These are phyloP conservation scores for Corythucha ciliata DNA, from an alignment of 2,888 invertebrate species.

Conservation along the genomic window DNA sequence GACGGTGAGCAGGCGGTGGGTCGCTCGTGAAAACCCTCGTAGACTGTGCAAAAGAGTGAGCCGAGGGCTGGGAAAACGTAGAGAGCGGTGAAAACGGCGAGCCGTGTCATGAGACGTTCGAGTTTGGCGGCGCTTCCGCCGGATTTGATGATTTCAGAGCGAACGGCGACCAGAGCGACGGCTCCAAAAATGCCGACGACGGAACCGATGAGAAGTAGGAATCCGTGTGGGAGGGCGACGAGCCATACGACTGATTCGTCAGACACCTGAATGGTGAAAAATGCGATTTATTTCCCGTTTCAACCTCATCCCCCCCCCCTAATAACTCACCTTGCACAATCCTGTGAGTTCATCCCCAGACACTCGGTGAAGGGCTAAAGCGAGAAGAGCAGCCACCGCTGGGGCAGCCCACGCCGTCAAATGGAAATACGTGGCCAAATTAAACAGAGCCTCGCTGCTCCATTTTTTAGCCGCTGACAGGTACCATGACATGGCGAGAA, in stretches of 20 bases:
- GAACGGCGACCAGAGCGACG: conserved; percentile 64
- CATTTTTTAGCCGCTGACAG: conserved; percentile 84
- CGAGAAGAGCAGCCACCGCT: conserved; percentile 72
- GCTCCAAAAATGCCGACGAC: conserved; percentile 64
- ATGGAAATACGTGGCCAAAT: conserved; percentile 76
- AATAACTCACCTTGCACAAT: conserved; percentile 20
- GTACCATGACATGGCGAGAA: conserved; percentile 81
- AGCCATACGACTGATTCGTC: conserved; percentile 52
- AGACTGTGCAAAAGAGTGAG: conserved; percentile 60
- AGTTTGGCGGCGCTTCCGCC: conserved; percentile 52
- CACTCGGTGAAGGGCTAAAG: conserved; percentile 66
- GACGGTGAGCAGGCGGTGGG: conserved; percentile 38
- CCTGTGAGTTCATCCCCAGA: conserved; percentile 55
- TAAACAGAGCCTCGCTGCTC: conserved; percentile 85
- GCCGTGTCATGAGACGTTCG: conserved; percentile 60
- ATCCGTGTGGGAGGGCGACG: conserved; percentile 52
- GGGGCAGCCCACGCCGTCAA: conserved; percentile 82
- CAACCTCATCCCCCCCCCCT: too few relatives aligned
- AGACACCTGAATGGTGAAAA: too few relatives aligned
- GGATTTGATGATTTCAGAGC: conserved; percentile 48
- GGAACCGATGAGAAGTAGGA: conserved; percentile 58
- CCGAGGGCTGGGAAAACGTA: conserved; percentile 64
- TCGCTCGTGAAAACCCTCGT: conserved; percentile 49
- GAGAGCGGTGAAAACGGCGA: conserved; percentile 66
- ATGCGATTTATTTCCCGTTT: too few relatives aligned